Evolutionary conservation across 2,113 vertebrate species (phyloP).

Genomic region (Dermatemys mawii): DNA sequence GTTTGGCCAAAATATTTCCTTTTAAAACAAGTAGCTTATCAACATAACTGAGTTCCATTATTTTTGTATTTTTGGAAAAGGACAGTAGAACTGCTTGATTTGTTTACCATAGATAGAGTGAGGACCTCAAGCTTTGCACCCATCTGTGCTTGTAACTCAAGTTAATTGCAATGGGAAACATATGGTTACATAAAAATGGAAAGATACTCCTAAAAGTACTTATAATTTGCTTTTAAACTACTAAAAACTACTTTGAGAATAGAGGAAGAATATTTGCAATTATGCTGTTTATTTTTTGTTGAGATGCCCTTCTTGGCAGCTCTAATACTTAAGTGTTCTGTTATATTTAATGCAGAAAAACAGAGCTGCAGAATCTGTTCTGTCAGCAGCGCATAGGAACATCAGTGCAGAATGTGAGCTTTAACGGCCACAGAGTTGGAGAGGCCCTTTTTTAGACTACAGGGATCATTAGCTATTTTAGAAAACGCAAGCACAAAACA

Average conservation of each 20-base stretch:
- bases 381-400: neutral
- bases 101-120: neutral
- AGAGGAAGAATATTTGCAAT: neutral
- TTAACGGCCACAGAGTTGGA: neutral
- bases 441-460: neutral
- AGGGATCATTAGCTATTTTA: neutral
- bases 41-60: neutral
- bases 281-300: neutral
- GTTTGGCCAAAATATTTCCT: neutral
- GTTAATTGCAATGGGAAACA: neutral
- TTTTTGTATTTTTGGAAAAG: neutral
- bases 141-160: neutral
- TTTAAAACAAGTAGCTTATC: neutral
- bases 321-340: neutral
- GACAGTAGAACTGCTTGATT: neutral
- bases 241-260: neutral
- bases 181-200: neutral
- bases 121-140: neutral
- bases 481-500: neutral
- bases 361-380: neutral
- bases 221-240: neutral
- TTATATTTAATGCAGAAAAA: conserved; percentile 19
- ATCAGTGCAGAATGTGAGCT: neutral
- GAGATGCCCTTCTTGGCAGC: neutral
- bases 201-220: neutral